Evolutionary conservation across 2,113 vertebrate species (phyloP).

Genomic region (Tragelaphus buxtoni): DNA sequence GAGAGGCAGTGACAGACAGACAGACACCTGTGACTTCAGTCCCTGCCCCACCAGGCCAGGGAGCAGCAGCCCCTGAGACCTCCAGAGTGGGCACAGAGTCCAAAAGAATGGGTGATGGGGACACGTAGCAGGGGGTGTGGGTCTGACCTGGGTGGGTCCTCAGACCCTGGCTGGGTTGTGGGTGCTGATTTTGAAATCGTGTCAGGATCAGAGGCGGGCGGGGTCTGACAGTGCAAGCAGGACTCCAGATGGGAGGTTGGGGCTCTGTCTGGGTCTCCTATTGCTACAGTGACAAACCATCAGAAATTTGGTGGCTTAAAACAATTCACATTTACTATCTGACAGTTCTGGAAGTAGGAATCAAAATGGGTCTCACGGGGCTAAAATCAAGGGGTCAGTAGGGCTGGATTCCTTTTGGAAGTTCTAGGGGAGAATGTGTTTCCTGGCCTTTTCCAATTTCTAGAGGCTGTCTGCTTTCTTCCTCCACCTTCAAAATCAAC

Average conservation of each 20-base stretch:
- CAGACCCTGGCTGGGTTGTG: not conserved
- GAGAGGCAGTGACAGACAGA: not conserved
- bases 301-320: not conserved
- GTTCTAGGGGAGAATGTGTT: not conserved
- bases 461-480: not conserved
- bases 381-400: not conserved
- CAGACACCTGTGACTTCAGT: not conserved
- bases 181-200: not conserved
- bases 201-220: not conserved
- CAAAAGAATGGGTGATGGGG: not conserved
- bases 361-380: not conserved
- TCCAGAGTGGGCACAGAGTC: not conserved
- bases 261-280: not conserved
- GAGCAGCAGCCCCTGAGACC: not conserved
- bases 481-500: not conserved
- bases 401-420: not conserved
- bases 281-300: not conserved
- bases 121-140: not conserved
- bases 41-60: not conserved
- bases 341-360: not conserved
- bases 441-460: not conserved
- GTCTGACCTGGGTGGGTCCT: not conserved
- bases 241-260: not conserved
- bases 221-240: not conserved
- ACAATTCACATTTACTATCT: not conserved